Evolutionary conservation across 2,797 vertebrate species (phyloP).

Genomic region (Moxostoma hubbsi): DNA sequence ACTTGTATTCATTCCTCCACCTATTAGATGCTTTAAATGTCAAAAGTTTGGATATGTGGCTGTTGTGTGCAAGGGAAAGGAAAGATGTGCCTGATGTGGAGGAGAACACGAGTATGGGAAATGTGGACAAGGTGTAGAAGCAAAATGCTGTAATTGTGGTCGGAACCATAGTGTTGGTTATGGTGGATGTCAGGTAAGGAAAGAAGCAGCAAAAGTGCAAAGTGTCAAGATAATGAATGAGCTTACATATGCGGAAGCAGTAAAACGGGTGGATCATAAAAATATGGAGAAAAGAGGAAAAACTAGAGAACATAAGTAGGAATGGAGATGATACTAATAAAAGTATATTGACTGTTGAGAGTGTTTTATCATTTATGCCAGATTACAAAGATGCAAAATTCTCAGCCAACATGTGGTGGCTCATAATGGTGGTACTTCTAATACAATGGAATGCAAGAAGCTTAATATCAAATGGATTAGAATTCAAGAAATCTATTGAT

Average conservation of each 20-base stretch:
- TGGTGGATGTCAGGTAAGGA: neutral
- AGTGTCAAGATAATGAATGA: neutral
- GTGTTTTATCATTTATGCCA: too few species aligned
- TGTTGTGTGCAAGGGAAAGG: neutral
- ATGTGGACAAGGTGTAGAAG: neutral
- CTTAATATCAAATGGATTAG: too few species aligned
- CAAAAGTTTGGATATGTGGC: neutral
- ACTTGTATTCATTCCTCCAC: neutral
- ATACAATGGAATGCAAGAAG: too few species aligned
- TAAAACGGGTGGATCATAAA: neutral
- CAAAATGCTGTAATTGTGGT: neutral
- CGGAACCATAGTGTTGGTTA: neutral
- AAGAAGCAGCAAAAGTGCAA: neutral
- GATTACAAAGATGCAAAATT: too few species aligned
- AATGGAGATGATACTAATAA: too few species aligned
- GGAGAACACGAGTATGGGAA: neutral
- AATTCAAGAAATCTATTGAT: too few species aligned
- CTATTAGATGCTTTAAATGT: neutral
- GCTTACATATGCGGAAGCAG: neutral
- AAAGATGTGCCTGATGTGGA: neutral
- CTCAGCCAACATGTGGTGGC: too few species aligned
- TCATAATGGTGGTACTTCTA: too few species aligned
- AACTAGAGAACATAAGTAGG: too few species aligned
- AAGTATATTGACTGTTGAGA: too few species aligned
- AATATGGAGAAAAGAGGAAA: too few species aligned